These are phyloP conservation scores for Erynnis tages DNA, from an alignment of 2,888 invertebrate genomes.

Conservation along the genomic window DNA sequence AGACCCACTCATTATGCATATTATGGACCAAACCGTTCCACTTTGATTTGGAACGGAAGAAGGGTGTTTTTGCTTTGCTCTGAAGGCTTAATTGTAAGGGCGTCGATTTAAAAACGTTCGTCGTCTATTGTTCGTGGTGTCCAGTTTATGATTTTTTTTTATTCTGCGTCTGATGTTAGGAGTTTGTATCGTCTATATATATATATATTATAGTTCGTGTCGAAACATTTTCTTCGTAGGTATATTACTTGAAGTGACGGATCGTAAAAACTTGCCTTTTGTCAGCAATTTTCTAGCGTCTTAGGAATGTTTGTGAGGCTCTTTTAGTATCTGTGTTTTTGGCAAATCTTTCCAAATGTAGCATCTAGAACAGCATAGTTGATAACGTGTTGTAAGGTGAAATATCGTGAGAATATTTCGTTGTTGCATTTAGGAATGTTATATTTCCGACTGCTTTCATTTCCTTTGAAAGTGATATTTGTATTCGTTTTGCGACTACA, in stretches of 20 bases:
- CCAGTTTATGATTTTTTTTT: too few species aligned
- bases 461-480: constrained; percentile 4
- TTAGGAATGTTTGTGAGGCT: too few species aligned
- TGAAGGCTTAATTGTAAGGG: neutral
- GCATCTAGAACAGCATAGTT: neutral
- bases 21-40: neutral
- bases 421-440: constrained; percentile 1
- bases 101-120: neutral
- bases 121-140: too few species aligned
- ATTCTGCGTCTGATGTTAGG: too few species aligned
- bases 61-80: constrained; percentile 1
- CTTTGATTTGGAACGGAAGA: constrained; percentile 23
- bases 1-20: constrained; percentile 9
- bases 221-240: too few species aligned
- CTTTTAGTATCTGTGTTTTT: too few species aligned
- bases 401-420: constrained; percentile 16
- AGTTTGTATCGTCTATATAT: too few species aligned
- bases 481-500: neutral
- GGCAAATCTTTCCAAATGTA: too few species aligned
- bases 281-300: too few species aligned
- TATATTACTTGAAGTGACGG: too few species aligned
- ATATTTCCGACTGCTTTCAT: constrained; percentile 13
- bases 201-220: too few species aligned
- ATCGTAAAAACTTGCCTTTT: too few species aligned
- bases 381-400: neutral